These are phyloP conservation scores for Napeogenes inachia DNA, from an alignment of 2,888 invertebrate species.

Conservation along the genomic window DNA sequence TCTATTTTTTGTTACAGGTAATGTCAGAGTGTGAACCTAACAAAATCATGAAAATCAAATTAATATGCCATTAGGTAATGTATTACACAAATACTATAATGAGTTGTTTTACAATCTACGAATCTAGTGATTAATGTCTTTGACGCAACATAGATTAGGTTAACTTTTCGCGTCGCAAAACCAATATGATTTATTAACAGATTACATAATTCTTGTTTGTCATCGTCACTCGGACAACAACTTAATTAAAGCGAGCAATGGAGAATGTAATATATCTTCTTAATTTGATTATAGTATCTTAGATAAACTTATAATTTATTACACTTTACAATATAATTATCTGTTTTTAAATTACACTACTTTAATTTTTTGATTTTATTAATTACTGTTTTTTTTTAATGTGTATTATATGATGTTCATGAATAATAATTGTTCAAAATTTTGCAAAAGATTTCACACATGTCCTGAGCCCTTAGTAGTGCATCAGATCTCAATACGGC, in stretches of 20 bases:
- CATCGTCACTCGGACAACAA: constrained; percentile 24
- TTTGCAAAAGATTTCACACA: constrained; percentile 59
- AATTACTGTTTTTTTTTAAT: neutral
- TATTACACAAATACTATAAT: neutral
- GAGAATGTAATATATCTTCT: no score
- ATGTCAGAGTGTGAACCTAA: constrained; percentile 34
- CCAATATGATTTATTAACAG: constrained; percentile 2
- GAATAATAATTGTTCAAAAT: neutral
- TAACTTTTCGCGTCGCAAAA: constrained; percentile 1
- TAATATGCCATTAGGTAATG: constrained; percentile 1
- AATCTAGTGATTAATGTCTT: constrained; percentile 4
- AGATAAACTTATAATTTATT: no score
- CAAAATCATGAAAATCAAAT: neutral
- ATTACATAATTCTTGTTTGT: constrained; percentile 2
- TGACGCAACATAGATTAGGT: neutral
- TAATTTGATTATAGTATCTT: no score
- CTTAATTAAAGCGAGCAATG: constrained; percentile 46
- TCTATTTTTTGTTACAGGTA: constrained; percentile 65
- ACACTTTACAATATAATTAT: no score
- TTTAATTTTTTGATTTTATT: neutral
- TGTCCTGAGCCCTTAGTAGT: constrained; percentile 65
- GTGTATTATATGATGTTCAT: neutral
- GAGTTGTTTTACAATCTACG: neutral
- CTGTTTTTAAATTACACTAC: no score
- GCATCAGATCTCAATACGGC: constrained; percentile 65